Conservation (phyloP, 2,113 vertebrate genomes). For the Serranochromis macrocephalus region DNA sequence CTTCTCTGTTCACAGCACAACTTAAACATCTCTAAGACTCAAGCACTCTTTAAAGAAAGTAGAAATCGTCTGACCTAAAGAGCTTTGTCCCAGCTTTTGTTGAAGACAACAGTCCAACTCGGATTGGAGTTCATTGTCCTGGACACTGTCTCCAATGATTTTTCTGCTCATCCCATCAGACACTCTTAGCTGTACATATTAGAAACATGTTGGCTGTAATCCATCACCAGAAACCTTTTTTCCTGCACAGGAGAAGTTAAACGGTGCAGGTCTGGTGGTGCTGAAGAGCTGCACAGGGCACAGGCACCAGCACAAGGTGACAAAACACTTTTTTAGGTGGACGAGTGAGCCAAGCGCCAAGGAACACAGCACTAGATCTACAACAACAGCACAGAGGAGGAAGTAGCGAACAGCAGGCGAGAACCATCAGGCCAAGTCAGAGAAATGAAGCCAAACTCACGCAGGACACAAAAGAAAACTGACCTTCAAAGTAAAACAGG, state of each 20-base stretch:
- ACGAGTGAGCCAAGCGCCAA: fast-evolving
- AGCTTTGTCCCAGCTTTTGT: not conserved
- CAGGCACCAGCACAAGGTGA: not conserved
- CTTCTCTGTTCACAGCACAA: not conserved
- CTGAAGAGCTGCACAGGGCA: not conserved
- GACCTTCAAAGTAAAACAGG: not conserved
- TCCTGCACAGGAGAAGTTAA: not conserved
- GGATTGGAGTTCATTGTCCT: not conserved
- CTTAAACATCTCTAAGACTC: not conserved
- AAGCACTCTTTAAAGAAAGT: fast-evolving
- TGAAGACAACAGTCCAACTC: not conserved
- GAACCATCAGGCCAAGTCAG: not conserved
- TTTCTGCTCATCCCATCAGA: not conserved
- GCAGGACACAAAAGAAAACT: not conserved
- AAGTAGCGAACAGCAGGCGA: not conserved
- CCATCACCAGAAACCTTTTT: not conserved
- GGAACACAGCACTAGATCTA: not conserved
- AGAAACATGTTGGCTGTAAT: not conserved
- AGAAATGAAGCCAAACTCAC: not conserved
- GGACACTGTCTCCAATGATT: not conserved
- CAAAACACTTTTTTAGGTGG: not conserved
- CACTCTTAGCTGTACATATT: fast-evolving
- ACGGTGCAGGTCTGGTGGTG: not conserved
- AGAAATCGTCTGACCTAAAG: fast-evolving
- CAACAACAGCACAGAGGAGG: not conserved